Evolutionary conservation across 2,888 invertebrate species (phyloP).

Genomic region (Drosophila ochracea): DNA sequence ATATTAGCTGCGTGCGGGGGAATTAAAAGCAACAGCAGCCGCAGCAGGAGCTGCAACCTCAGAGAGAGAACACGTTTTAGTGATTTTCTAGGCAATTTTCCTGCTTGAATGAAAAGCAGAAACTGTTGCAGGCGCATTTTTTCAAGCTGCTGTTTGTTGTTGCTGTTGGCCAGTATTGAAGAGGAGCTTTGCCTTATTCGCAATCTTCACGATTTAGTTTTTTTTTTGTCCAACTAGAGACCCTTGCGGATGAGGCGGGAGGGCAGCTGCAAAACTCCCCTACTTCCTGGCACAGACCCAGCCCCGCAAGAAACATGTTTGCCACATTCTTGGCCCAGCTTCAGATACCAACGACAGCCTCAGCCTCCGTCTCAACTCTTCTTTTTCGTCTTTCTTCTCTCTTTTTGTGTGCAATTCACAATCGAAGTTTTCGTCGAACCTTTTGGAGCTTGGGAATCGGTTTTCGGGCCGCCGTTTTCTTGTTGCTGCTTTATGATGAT

Average conservation of each 20-base stretch:
- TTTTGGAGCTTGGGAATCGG: conserved; percentile 80
- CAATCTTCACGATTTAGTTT: conserved; percentile 67
- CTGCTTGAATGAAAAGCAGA: conserved; percentile 56
- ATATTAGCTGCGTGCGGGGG: conserved; percentile 74
- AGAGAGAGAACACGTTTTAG: conserved; percentile 78
- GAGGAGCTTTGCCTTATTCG: conserved; percentile 67
- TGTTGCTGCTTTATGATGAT: conserved; percentile 46
- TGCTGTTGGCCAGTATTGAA: conserved; percentile 56
- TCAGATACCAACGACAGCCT: conserved; percentile 28
- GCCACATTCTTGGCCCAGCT: conserved; percentile 77
- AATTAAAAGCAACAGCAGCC: conserved; percentile 60
- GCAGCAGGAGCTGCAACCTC: conserved; percentile 10
- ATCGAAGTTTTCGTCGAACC: conserved; percentile 81
- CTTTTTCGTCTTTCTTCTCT: conserved; percentile 16
- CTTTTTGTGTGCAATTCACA: conserved; percentile 45
- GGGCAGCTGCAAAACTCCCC: conserved; percentile 70
- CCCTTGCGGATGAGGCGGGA: conserved; percentile 43
- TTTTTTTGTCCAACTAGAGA: conserved; percentile 5
- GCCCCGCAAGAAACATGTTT: conserved; percentile 74
- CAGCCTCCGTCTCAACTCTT: conserved; percentile 21
- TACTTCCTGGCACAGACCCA: conserved; percentile 72
- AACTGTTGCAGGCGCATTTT: conserved; percentile 2
- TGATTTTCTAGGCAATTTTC: conserved; percentile 83
- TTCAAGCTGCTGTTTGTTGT: conserved; percentile 1
- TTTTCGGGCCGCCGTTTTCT: conserved; percentile 61